phyloP scores from a whole-genome alignment of 1,140 invertebrate species.

The Pristionchus pacificus region DNA sequence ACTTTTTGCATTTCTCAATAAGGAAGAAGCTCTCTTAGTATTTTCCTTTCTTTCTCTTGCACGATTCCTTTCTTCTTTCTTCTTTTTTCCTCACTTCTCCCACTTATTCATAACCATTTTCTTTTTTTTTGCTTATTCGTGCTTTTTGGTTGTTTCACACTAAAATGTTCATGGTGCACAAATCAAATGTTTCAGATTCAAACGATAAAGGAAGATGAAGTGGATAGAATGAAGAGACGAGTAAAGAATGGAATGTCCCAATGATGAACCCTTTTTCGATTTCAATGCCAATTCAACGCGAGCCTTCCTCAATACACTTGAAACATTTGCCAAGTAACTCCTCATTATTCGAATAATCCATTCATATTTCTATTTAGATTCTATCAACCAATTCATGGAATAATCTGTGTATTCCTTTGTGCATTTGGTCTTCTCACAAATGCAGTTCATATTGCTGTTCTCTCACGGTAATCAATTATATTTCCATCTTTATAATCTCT shows the following conservation, averaged over 20 bases:
- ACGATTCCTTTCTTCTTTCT: constrained; percentile 5
- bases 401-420: constrained; percentile 37
- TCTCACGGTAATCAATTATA: constrained; percentile 33
- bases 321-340: constrained; percentile 18
- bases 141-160: not conserved
- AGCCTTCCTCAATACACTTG: constrained; percentile 18
- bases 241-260: constrained; percentile 33
- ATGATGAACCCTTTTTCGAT: constrained; percentile 28
- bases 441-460: constrained; percentile 49
- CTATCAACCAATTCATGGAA: constrained; percentile 29
- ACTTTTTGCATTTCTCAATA: constrained; percentile 5
- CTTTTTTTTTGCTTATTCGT: not conserved
- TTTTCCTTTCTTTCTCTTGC: constrained; percentile 2
- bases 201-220: constrained; percentile 11
- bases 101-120: not conserved
- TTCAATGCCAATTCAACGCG: constrained; percentile 14
- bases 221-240: too few relatives aligned
- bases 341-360: constrained; percentile 4
- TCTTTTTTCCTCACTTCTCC: not conserved
- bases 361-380: constrained; percentile 22
- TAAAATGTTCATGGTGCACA: not conserved
- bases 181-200: not conserved
- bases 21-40: not conserved
- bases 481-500: not conserved
- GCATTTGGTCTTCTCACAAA: constrained; percentile 52